Conservation (phyloP, 2,113 vertebrate genomes). For the Bos taurus region ARS-UCD2.0 NC_037332.1:113505501-113506000, state of each 20-base stretch:
- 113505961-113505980: not conserved
- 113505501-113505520: not conserved
- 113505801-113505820: fast-evolving
- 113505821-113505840: fast-evolving
- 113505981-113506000: not conserved
- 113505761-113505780: not conserved
- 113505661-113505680: not conserved
- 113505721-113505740: not conserved
- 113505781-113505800: not conserved
- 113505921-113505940: too few species aligned
- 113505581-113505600: not conserved
- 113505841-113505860: too few species aligned
- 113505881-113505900: not conserved
- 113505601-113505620: not conserved
- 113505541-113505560: not conserved
- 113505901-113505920: not conserved
- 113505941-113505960: not conserved
- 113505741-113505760: not conserved
- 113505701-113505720: not conserved
- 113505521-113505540: not conserved
- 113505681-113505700: not conserved
- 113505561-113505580: not conserved
- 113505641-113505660: not conserved
- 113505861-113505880: not conserved
- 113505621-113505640: not conserved